Base-by-base conservation (phyloP, 2,888 invertebrate species). In the Ophion ellenae region DNA sequence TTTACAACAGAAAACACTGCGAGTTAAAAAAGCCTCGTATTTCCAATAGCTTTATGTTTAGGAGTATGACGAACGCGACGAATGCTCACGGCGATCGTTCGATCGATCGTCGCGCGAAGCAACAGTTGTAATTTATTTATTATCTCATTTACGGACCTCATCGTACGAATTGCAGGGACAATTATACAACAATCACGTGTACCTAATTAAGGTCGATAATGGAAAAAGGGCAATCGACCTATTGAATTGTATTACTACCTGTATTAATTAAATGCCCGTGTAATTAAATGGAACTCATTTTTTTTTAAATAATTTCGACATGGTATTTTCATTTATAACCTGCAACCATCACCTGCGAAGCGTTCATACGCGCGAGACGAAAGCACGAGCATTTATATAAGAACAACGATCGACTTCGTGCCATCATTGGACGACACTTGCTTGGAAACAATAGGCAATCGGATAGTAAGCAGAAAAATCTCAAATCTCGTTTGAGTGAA, bases 21-120 rank as follows among this genome's bases (percentile, higher is more conserved):
- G 74, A 73, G 66, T 71, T 17, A 14, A 53, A 17, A 9, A 73
- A 79, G 57, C n/a, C 85, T 85, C 85, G 75, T 82, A 76, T 85
- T 85, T 85, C 85, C 85, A 85, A 71, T 85, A 85, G 85, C 28
- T 36, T 76, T 70, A 79, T 14, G 63, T 32, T 40, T 81, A 79
- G 71, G 28, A 64, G 10, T 75, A 61, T 70, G 63, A 9, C 64
- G 40, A 79, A 73, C 75, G 32, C 36, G 57, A 14, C 61, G 40
- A 59, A 2, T 7, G 28, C 36, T 74, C 53, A 11, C 57, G 24
- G n/a, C 69, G 59, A 77, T 59, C 59, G 53, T 59, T 59, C 40
- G 77, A 69, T 69, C 28, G 20, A 59, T 69, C 70, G n/a, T 32
- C 24, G 61, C 70, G 47, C n/a, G 14, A 7, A 59, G 45, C n/a